Evolutionary conservation across 2,797 vertebrate species (phyloP).

Genomic region (Enteromius argenteus): DNA sequence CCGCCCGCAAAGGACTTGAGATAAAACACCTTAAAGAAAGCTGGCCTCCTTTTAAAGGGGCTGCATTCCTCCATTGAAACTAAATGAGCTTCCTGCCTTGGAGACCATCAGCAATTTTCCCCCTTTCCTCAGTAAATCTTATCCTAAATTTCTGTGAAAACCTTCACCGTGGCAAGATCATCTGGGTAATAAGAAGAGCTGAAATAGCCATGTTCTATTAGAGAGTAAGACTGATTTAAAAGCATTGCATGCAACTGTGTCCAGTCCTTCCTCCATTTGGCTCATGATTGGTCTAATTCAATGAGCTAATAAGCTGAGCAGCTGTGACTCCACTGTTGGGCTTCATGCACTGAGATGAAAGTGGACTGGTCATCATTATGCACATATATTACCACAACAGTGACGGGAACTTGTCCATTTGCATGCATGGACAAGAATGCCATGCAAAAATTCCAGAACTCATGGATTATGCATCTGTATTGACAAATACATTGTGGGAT

Average conservation of each 20-base stretch:
- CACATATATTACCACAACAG: slow-evolving; percentile 26
- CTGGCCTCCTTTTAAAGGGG: background rate
- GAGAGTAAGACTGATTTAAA: slow-evolving; percentile 56
- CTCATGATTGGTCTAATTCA: slow-evolving; percentile 81
- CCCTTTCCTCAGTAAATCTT: background rate
- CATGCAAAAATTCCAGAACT: slow-evolving; percentile 36
- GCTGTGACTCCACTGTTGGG: slow-evolving; percentile 70
- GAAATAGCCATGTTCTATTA: slow-evolving; percentile 47
- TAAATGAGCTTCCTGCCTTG: slow-evolving; percentile 7
- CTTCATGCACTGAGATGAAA: slow-evolving; percentile 74
- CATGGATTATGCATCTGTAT: slow-evolving; percentile 35
- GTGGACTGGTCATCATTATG: slow-evolving; percentile 33
- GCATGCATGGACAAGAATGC: slow-evolving; percentile 61
- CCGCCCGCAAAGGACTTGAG: background rate
- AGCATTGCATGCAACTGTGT: slow-evolving; percentile 55
- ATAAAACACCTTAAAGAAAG: background rate
- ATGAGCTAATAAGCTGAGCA: slow-evolving; percentile 79
- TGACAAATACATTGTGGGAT: slow-evolving; percentile 31
- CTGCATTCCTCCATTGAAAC: background rate
- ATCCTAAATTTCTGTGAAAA: slow-evolving; percentile 7
- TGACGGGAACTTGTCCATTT: slow-evolving; percentile 11
- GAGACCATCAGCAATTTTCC: background rate
- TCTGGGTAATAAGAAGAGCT: slow-evolving; percentile 32
- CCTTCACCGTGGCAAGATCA: slow-evolving; percentile 22
- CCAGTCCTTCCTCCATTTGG: slow-evolving; percentile 69